These are phyloP conservation scores for Enteromius thamalakanensis DNA, from an alignment of 2,797 vertebrate species.

Conservation along the genomic window DNA sequence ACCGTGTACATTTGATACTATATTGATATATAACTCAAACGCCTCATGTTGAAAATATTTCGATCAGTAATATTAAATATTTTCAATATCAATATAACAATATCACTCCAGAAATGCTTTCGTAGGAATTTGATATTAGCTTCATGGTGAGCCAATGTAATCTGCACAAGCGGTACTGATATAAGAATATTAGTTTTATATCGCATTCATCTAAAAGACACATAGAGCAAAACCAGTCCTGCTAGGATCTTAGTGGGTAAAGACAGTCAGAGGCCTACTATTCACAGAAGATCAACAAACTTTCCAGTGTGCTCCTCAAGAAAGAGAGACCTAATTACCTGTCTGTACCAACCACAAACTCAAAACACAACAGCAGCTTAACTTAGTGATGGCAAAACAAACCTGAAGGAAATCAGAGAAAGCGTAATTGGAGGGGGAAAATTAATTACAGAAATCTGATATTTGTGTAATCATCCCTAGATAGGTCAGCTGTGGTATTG, in stretches of 20 bases:
- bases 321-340: conserved; percentile 16
- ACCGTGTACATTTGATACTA: not conserved
- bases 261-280: not conserved
- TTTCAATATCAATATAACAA: conserved; percentile 25
- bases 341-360: conserved; percentile 16
- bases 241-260: conserved; percentile 22
- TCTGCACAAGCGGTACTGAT: conserved; percentile 27
- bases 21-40: not conserved
- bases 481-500: conserved; percentile 2
- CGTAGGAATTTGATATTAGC: conserved; percentile 4
- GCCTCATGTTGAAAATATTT: conserved; percentile 14
- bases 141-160: conserved; percentile 32
- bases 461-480: conserved; percentile 23
- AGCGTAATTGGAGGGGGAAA: not conserved
- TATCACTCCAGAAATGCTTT: conserved; percentile 36
- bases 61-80: conserved; percentile 30
- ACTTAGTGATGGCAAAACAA: conserved; percentile 12
- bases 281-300: not conserved
- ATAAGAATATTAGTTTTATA: conserved; percentile 42
- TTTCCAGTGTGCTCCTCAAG: not conserved
- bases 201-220: conserved; percentile 19
- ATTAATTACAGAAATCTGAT: conserved; percentile 6
- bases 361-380: conserved; percentile 26
- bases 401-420: conserved; percentile 14
- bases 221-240: not conserved